Percentiles rank a stretch among this genome's conserved stretches.
These are phyloP conservation scores for Argopecten irradians DNA, from an alignment of 1,140 invertebrate genomes.

Conservation along the genomic window DNA sequence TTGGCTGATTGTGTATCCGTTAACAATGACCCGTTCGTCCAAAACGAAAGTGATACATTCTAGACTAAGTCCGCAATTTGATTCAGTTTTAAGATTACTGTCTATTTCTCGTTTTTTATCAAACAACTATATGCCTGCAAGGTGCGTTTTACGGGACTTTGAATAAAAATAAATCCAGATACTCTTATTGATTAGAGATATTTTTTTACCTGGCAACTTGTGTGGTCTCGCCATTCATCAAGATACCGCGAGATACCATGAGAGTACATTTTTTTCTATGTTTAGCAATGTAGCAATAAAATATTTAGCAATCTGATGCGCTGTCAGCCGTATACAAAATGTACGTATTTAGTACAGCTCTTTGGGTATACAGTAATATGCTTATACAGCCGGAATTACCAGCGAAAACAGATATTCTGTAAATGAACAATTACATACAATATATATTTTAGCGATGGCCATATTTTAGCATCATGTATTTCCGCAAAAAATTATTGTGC, in stretches of 20 bases:
- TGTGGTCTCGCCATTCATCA: neutral
- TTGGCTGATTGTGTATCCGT: too few relatives aligned
- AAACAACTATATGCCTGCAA: neutral
- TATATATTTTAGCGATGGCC: too few relatives aligned
- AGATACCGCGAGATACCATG: neutral
- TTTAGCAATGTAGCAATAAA: neutral
- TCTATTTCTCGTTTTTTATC: neutral
- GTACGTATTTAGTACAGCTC: neutral
- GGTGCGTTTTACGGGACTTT: neutral
- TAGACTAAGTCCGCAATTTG: neutral
- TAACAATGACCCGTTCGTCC: neutral
- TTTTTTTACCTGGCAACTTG: neutral
- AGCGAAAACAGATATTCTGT: too few relatives aligned
- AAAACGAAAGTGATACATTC: neutral
- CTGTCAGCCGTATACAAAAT: neutral
- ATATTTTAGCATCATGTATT: too few relatives aligned
- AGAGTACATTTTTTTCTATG: neutral
- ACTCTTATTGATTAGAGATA: neutral
- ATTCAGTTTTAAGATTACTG: neutral
- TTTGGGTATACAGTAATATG: neutral
- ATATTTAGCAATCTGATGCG: neutral
- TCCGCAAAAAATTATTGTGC: too few relatives aligned
- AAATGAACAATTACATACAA: too few relatives aligned
- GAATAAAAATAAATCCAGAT: constrained; percentile 3
- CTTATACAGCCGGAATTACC: too few relatives aligned